Percentiles rank a stretch among this genome's conserved stretches.
Conservation (phyloP, 2,888 invertebrate species). For the Thysanoteuthis rhombus region DNA sequence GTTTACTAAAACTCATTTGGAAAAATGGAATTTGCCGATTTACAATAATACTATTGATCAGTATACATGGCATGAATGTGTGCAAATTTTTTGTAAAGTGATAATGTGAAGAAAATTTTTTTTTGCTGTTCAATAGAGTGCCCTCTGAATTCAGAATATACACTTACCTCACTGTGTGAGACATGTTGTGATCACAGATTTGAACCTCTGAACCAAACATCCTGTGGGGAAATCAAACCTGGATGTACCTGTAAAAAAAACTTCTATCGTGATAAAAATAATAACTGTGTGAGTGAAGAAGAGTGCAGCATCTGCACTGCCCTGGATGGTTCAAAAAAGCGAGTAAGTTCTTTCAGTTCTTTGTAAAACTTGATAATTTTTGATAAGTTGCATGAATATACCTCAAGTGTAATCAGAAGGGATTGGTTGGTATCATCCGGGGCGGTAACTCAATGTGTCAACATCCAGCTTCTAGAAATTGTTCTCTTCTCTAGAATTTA, state of each 20-base stretch:
- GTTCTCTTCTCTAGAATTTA: too few relatives aligned
- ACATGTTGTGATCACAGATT: neutral
- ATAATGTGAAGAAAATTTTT: neutral
- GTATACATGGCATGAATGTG: too few relatives aligned
- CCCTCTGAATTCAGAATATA: neutral
- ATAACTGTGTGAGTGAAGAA: slow-evolving; percentile 14
- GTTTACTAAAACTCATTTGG: too few relatives aligned
- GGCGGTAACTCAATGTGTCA: too few relatives aligned
- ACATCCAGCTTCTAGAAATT: too few relatives aligned
- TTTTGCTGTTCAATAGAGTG: neutral
- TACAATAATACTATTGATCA: too few relatives aligned
- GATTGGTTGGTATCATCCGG: too few relatives aligned
- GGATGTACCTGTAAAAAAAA: neutral
- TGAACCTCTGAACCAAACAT: neutral
- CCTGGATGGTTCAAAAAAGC: neutral
- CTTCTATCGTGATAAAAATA: neutral
- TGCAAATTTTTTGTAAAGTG: too few relatives aligned
- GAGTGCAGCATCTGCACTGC: neutral
- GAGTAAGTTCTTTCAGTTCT: neutral
- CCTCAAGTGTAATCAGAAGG: too few relatives aligned
- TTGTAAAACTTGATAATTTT: neutral
- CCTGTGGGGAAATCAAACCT: neutral
- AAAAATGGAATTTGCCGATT: too few relatives aligned
- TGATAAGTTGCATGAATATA: neutral
- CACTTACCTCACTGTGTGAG: neutral